Evolutionary conservation across 2,797 vertebrate genomes (phyloP).

Genomic region (Peromyscus melanophrys): DNA sequence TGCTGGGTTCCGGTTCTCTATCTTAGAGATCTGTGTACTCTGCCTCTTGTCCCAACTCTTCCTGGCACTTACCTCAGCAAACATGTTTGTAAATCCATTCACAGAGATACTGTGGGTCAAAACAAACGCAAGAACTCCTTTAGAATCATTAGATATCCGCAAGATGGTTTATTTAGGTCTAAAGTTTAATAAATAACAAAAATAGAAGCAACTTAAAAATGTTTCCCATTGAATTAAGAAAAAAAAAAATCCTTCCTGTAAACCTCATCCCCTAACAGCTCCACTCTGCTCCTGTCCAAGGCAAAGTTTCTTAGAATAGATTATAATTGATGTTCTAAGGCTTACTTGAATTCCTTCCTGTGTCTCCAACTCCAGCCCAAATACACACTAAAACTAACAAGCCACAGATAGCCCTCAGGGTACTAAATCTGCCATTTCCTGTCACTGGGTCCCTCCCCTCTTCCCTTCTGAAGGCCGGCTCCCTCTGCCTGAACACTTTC

Average conservation of each 20-base stretch:
- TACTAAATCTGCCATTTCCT: not conserved
- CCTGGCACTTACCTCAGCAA: constrained; percentile 27
- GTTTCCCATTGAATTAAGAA: not conserved
- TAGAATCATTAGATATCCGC: constrained; percentile 54
- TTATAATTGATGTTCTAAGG: not conserved
- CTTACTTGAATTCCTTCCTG: not conserved
- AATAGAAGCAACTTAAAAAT: constrained; percentile 56
- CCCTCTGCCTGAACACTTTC: not conserved
- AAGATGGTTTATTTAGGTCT: constrained; percentile 48
- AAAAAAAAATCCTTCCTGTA: not conserved
- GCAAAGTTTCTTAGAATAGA: not conserved
- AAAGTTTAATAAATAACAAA: constrained; percentile 46
- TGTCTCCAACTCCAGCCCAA: not conserved
- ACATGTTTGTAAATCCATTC: not conserved
- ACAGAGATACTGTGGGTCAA: not conserved
- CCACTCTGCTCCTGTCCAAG: not conserved
- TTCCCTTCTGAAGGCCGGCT: not conserved
- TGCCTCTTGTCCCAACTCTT: not conserved
- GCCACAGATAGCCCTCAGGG: not conserved
- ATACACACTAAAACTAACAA: not conserved
- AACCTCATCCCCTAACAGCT: not conserved
- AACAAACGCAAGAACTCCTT: constrained; percentile 17
- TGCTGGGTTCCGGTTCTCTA: not conserved
- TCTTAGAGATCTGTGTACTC: not conserved
- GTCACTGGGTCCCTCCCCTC: not conserved